These are phyloP conservation scores for Leptobrachium ailaonicum DNA, from an alignment of 2,113 vertebrate species.

Conservation along the genomic window DNA sequence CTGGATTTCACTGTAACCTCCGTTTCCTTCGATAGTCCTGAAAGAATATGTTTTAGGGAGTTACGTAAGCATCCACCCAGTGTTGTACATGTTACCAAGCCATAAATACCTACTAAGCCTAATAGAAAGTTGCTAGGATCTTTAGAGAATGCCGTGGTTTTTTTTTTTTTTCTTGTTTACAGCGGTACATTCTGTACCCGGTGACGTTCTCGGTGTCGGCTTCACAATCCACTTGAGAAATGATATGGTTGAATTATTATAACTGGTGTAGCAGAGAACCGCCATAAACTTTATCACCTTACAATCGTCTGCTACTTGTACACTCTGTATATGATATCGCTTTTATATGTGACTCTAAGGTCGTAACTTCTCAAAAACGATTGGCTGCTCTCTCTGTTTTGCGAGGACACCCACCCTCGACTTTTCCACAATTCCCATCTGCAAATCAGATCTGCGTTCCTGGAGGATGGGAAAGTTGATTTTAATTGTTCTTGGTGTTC, in stretches of 20 bases:
- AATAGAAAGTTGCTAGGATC: no score
- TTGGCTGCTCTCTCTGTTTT: slow-evolving; percentile 96
- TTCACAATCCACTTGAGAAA: slow-evolving; percentile 89
- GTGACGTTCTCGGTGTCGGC: slow-evolving; percentile 95
- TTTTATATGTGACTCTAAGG: slow-evolving; percentile 95
- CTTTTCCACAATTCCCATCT: slow-evolving; percentile 94
- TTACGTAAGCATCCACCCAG: slow-evolving; percentile 96
- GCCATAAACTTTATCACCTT: slow-evolving; percentile 97
- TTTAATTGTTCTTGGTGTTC: slow-evolving; percentile 91
- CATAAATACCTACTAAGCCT: no score
- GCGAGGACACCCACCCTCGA: slow-evolving; percentile 92
- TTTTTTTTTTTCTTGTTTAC: slow-evolving; percentile 97
- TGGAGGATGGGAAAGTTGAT: slow-evolving; percentile 95
- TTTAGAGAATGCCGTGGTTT: no score
- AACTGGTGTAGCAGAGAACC: slow-evolving; percentile 96
- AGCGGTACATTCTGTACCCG: slow-evolving; percentile 91
- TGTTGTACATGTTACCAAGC: no score
- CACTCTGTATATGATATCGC: slow-evolving; percentile 94
- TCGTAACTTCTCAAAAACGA: slow-evolving; percentile 98
- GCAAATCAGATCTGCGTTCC: slow-evolving; percentile 88
- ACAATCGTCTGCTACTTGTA: slow-evolving; percentile 97
- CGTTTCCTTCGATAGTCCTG: slow-evolving; percentile 95
- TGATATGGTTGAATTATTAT: slow-evolving; percentile 92
- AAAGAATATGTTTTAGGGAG: slow-evolving; percentile 97
- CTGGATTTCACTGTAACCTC: slow-evolving; percentile 98